phyloP scores from a whole-genome alignment of 1,140 invertebrate species.

The Brachionus manjavacas region DNA sequence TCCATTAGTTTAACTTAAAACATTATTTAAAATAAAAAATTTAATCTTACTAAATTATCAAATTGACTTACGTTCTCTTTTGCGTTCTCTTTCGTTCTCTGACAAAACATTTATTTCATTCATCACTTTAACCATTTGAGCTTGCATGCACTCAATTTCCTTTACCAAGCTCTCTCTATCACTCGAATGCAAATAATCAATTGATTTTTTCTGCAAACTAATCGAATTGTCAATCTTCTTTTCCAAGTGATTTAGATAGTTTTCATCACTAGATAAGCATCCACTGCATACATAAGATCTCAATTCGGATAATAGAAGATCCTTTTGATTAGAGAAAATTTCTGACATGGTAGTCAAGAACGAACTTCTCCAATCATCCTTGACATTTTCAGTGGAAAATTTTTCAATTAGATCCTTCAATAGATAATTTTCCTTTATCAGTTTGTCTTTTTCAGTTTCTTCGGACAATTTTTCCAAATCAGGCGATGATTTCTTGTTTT shows the following conservation, averaged over 20 bases:
- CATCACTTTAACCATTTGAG: neutral
- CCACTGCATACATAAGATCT: neutral
- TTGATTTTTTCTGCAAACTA: neutral
- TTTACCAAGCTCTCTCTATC: neutral
- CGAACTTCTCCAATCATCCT: neutral
- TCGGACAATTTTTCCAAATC: neutral
- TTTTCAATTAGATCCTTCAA: constrained; percentile 5
- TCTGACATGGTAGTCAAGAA: neutral
- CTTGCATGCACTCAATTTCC: neutral
- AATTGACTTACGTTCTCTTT: constrained; percentile 1
- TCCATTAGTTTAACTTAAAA: constrained; percentile 24
- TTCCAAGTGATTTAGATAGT: neutral
- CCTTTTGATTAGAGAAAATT: neutral
- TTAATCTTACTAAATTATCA: too few relatives aligned
- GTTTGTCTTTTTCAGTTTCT: neutral
- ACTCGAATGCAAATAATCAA: neutral
- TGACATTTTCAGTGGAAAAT: neutral
- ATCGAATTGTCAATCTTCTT: constrained; percentile 7
- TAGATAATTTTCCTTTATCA: constrained; percentile 13
- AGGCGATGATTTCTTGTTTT: neutral
- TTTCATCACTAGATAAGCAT: neutral
- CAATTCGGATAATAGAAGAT: neutral
- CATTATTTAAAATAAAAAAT: too few relatives aligned
- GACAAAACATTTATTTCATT: neutral
- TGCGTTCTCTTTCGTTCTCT: constrained; percentile 13